Base-by-base conservation (phyloP, 2,113 vertebrate genomes). In the Eudorcas thomsonii region DNA sequence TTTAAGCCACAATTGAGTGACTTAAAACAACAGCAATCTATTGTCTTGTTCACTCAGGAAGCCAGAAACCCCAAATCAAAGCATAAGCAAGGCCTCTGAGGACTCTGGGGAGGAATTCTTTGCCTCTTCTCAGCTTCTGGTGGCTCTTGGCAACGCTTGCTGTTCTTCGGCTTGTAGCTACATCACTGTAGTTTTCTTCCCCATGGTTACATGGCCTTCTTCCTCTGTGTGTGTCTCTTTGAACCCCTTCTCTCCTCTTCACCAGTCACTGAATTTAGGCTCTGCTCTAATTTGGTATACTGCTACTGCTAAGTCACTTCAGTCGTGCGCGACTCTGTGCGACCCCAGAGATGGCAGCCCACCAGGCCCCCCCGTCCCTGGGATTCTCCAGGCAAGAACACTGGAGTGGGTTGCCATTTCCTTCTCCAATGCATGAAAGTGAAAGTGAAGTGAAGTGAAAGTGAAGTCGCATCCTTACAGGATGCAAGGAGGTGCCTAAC, bases 111-210 rank as follows among this genome's bases (percentile, higher is more conserved):
- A 52, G n/a, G 28, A 45, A 14, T 54, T 13, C 28, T 33, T 9
- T 30, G 82, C 8, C 8, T 64, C 39, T 78, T 30, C 48, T 23
- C 21, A 30, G 30, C 25, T 55, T 3, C 57, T 4, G 12, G 23
- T 26, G 77, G 62, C 21, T 60, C n/a, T 33, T 16, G 43, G 33
- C 19, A 26, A 19, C 1, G 36, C 55, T 36, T 5, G 28, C 2
- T 36, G 55, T 15, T n/a, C 78, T 16, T 36, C 14, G 64, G 14
- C 33, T 28, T 2, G 50, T 16, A 10, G 55, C 36, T 15, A 26
- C 48, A 5, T 52, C 5, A 0, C 52, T 62, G 9, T 21, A 0
- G 1, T 39, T 33, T 55, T n/a, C 33, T 14, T 17, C 33, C 81
- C 12, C 7, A 0, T 26, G 28, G 81, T 55, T 23, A 25, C 21